Evolutionary conservation across 1,140 invertebrate species (phyloP), one percentile per base, ranked within the genome.

Genomic region (Phymorhynchus buccinoides): DNA sequence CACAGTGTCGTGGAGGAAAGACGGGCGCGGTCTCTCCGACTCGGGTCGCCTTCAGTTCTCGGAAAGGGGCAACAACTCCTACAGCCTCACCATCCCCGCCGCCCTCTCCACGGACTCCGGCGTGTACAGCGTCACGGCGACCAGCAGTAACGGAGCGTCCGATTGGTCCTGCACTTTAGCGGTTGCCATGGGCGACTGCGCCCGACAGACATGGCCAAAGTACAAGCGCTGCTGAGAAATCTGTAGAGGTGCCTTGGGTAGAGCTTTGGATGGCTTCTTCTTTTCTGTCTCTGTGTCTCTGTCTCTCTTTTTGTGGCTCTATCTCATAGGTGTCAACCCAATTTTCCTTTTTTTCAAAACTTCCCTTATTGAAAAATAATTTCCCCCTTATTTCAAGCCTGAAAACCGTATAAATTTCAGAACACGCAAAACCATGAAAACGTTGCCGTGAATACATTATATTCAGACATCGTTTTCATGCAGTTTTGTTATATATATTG

Each of bases 71-170:
- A 95, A 95, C 48, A 95, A 95, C 84, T n/a, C n/a, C n/a, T 96
- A 97, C 87, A 95, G 96, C 90, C 93, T 95, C 83, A 94, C 95
- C 86, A 96, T 99, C 86, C 95, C 96, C 68, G 95, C 96, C 83
- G 96, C 96, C 91, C 95, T 95, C 84, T 93, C 95, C 66, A 96
- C 96, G 85, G 98, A 99, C 93, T 95, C 96, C 87, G 98, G 97
- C 39, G 97, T 98, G 92, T 99, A 99, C 93, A 95, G 96, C 85
- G 97, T 97, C 7, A 96, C 96, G 90, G 97, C 96, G 30, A 95
- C 85, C 42, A 88, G 87, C 80, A 4, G n/a, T 16, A 27, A 86
- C 41, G 88, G 88, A 83, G 80, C 84, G 52, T 78, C 86, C 14
- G 86, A 87, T 52, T 91, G 91, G 89, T 87, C 88, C 32, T 92